Evolutionary conservation across 1,140 invertebrate species (phyloP).

Genomic region (Caenorhabditis latens): DNA sequence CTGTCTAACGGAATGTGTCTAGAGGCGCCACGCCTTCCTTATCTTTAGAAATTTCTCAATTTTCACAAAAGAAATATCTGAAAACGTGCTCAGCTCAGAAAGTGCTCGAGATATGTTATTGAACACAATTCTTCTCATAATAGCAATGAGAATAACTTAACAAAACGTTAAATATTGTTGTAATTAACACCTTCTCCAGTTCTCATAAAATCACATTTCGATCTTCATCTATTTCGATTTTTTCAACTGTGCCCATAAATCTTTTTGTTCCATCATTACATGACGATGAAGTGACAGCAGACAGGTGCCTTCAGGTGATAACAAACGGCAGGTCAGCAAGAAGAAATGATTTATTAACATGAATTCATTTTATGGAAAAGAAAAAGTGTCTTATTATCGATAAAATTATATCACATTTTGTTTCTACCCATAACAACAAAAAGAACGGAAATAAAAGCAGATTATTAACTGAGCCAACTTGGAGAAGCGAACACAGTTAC

Average conservation of each 20-base stretch:
- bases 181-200: not conserved
- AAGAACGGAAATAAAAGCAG: not conserved
- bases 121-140: too few species aligned
- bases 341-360: not conserved
- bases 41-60: not conserved
- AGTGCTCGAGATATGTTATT: not conserved
- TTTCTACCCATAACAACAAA: slow-evolving; percentile 37
- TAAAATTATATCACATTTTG: slow-evolving; percentile 7
- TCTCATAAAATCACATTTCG: not conserved
- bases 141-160: too few species aligned
- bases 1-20: slow-evolving; percentile 3
- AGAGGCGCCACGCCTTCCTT: not conserved
- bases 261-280: not conserved
- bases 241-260: not conserved
- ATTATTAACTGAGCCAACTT: slow-evolving; percentile 70
- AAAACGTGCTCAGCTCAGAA: too few species aligned
- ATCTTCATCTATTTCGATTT: not conserved
- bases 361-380: not conserved
- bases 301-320: slow-evolving; percentile 3
- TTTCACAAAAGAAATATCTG: too few species aligned
- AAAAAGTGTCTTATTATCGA: not conserved
- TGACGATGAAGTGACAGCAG: slow-evolving; percentile 20
- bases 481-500: slow-evolving; percentile 71
- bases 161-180: not conserved
- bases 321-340: not conserved